Evolutionary conservation across 1,140 invertebrate genomes (phyloP).

Genomic region (Bombus breviceps): DNA sequence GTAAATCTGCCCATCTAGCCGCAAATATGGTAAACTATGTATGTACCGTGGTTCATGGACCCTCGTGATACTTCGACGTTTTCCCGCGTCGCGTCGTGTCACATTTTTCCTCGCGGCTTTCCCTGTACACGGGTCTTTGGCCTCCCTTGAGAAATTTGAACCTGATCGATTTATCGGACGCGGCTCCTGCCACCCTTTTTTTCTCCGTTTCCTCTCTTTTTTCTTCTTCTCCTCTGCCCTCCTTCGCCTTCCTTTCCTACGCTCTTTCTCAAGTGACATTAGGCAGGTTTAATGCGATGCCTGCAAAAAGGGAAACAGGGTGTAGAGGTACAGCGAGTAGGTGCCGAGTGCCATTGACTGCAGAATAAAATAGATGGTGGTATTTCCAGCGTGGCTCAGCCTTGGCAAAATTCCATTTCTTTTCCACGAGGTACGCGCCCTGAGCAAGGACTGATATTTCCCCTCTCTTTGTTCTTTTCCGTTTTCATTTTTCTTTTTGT

Average conservation of each 20-base stretch:
- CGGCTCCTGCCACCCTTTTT: slow-evolving; percentile 16
- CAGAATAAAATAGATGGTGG: slow-evolving; percentile 63
- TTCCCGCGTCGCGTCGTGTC: not conserved
- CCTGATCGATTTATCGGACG: slow-evolving; percentile 63
- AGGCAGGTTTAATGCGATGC: slow-evolving; percentile 62
- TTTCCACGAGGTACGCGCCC: slow-evolving; percentile 27
- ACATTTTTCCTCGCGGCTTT: not conserved
- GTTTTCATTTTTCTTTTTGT: not conserved
- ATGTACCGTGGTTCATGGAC: slow-evolving; percentile 31
- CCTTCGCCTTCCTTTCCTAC: not conserved
- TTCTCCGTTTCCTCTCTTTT: not conserved
- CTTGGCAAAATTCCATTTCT: slow-evolving; percentile 65
- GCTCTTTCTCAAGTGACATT: slow-evolving; percentile 60
- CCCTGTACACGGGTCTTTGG: not conserved
- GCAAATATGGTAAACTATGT: slow-evolving; percentile 48
- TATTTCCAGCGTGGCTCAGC: slow-evolving; percentile 43
- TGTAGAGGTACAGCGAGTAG: slow-evolving; percentile 37
- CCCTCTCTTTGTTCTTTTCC: not conserved
- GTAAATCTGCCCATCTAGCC: slow-evolving; percentile 54
- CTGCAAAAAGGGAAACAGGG: slow-evolving; percentile 61
- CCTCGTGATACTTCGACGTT: slow-evolving; percentile 21
- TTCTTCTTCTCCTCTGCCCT: not conserved
- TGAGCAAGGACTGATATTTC: slow-evolving; percentile 57
- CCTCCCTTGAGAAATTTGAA: slow-evolving; percentile 65
- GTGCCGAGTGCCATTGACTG: slow-evolving; percentile 66